These are phyloP conservation scores for Drosophila littoralis DNA, from an alignment of 1,140 invertebrate genomes.

Conservation along the genomic window DNA sequence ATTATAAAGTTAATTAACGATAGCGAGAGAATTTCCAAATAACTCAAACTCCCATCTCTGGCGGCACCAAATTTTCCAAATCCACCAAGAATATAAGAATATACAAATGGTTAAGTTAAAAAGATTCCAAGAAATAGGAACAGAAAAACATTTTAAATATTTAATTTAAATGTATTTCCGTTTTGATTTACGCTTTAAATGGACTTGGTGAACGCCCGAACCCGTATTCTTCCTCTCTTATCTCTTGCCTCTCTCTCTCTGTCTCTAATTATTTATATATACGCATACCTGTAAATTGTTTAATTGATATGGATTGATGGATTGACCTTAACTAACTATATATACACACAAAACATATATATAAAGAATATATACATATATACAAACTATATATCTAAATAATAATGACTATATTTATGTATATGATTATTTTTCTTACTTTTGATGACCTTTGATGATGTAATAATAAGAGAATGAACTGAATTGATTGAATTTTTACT, in stretches of 20 bases:
- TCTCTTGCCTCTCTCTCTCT: conserved; percentile 61
- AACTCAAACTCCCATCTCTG: neutral
- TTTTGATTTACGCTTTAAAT: conserved; percentile 56
- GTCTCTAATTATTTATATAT: conserved; percentile 57
- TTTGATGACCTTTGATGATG: conserved; percentile 80
- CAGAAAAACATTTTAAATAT: neutral
- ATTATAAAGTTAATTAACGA: conserved; percentile 34
- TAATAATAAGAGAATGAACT: conserved; percentile 81
- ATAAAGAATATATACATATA: conserved; percentile 43
- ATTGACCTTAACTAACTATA: conserved; percentile 50
- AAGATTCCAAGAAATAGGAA: neutral
- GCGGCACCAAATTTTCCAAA: neutral
- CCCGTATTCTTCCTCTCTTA: conserved; percentile 61
- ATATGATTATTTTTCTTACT: conserved; percentile 74
- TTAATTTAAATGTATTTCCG: conserved; percentile 24
- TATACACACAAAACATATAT: conserved; percentile 34
- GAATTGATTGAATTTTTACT: conserved; percentile 78
- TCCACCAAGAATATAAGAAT: neutral
- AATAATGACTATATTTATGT: conserved; percentile 66
- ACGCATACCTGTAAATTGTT: conserved; percentile 57
- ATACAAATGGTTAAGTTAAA: neutral
- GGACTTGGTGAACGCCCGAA: conserved; percentile 71
- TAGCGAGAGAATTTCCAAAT: conserved; percentile 3
- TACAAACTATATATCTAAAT: conserved; percentile 48
- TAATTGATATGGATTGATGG: conserved; percentile 57